Conservation (phyloP, 2,113 vertebrate species). For the Anolis carolinensis region DNA sequence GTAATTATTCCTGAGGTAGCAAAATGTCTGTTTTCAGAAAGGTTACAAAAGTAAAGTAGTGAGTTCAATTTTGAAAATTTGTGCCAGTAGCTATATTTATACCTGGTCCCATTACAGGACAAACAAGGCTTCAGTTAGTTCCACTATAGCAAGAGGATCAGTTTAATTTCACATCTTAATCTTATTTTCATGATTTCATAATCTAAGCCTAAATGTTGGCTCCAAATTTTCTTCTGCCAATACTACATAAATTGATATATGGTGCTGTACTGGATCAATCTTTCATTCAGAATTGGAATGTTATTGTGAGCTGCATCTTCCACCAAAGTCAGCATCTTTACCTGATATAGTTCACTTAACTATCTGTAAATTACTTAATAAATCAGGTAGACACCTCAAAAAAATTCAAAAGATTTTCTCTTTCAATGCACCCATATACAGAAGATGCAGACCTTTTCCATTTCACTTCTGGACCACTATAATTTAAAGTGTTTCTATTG, state of each 20-base stretch:
- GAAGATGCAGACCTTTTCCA: not conserved
- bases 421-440: not conserved
- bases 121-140: slow-evolving; percentile 10
- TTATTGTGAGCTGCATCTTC: not conserved
- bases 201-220: not conserved
- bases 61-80: slow-evolving; percentile 31
- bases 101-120: slow-evolving; percentile 8
- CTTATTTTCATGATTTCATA: not conserved
- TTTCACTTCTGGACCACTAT: not conserved
- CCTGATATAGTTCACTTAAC: not conserved
- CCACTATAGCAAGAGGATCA: slow-evolving; percentile 1
- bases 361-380: not conserved
- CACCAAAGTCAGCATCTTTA: not conserved
- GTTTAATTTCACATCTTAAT: slow-evolving; percentile 42
- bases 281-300: not conserved
- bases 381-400: not conserved
- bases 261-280: not conserved
- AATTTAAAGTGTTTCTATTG: too few relatives aligned
- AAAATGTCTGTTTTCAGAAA: not conserved
- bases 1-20: rapidly evolving
- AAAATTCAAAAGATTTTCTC: not conserved
- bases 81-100: slow-evolving; percentile 23
- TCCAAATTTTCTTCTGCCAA: not conserved
- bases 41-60: not conserved
- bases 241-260: not conserved